Evolutionary conservation across 2,797 vertebrate species (phyloP).

Genomic region (Sciurus carolinensis): DNA sequence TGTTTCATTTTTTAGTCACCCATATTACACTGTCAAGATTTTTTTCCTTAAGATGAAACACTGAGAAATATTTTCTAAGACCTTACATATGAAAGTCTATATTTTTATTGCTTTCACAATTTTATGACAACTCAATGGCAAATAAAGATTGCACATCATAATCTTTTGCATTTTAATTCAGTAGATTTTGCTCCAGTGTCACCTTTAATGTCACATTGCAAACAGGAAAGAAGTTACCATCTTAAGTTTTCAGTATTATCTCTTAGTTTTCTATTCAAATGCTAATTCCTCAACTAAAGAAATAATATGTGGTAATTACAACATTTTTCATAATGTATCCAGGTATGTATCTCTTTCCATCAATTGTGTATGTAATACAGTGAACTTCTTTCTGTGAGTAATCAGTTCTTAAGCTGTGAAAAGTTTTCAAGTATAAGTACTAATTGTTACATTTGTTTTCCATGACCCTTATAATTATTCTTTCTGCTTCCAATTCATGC

Average conservation of each 20-base stretch:
- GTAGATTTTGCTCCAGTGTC: not conserved
- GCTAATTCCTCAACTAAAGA: not conserved
- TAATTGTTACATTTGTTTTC: not conserved
- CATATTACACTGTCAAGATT: not conserved
- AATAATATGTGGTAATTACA: not conserved
- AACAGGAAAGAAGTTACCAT: not conserved
- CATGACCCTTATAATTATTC: not conserved
- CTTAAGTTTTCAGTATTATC: not conserved
- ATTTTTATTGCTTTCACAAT: not conserved
- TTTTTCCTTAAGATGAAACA: not conserved
- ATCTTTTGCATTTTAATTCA: constrained; percentile 8
- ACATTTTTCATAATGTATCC: constrained; percentile 6
- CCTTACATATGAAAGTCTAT: not conserved
- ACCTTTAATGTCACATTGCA: not conserved
- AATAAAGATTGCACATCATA: not conserved
- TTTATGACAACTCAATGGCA: not conserved
- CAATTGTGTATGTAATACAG: not conserved
- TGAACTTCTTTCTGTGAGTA: not conserved
- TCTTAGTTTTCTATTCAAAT: constrained; percentile 9
- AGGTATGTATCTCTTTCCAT: not conserved
- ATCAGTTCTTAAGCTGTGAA: not conserved
- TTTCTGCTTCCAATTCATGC: not conserved
- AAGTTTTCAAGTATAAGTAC: not conserved
- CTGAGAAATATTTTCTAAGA: constrained; percentile 6
- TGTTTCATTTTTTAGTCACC: not conserved